Conservation (phyloP, 2,113 vertebrate genomes). For the Oreochromis spilurus region DNA sequence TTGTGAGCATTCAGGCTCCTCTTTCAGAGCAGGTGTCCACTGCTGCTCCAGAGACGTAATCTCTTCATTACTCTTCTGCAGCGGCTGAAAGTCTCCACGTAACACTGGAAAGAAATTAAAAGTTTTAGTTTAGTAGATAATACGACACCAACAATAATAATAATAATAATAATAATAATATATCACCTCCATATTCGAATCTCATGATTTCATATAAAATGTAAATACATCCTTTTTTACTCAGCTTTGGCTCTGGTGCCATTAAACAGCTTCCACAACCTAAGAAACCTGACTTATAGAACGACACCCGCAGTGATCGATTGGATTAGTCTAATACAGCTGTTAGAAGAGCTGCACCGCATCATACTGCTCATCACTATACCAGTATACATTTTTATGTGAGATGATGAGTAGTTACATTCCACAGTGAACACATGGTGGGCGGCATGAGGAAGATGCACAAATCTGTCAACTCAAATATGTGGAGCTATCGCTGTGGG, state of each 20-base stretch:
- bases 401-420: no score
- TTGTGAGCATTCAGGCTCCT: not conserved
- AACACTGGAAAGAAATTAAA: not conserved
- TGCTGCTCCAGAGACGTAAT: not conserved
- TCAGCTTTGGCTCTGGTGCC: not conserved
- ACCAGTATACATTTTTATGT: no score
- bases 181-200: not conserved
- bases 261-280: not conserved
- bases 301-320: not conserved
- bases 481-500: no score
- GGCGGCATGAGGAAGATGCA: no score
- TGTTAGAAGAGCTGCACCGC: not conserved
- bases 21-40: not conserved
- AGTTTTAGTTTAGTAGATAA: not conserved
- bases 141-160: not conserved
- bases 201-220: not conserved
- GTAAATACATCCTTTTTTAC: not conserved
- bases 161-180: not conserved
- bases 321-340: not conserved
- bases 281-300: no score
- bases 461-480: no score
- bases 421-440: no score
- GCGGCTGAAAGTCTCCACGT: not conserved
- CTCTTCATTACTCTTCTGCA: not conserved
- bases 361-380: no score